These are phyloP conservation scores for Dromaius novaehollandiae DNA, from an alignment of 2,113 vertebrate genomes.

Conservation along the genomic window DNA sequence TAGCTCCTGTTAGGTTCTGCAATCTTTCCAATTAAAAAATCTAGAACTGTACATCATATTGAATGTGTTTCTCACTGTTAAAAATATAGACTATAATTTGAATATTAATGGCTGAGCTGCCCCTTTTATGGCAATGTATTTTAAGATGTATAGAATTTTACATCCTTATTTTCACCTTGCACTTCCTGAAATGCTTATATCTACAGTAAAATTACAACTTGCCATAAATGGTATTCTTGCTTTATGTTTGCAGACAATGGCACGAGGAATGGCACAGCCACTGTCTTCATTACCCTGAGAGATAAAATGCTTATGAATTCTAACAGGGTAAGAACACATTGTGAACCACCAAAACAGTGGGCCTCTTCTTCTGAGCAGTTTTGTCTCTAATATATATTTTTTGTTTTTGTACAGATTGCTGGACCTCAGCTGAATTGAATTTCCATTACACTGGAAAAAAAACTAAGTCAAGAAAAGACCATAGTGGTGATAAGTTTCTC, in stretches of 20 bases:
- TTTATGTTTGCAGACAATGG: not conserved
- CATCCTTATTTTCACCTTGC: not conserved
- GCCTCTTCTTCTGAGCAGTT: not conserved
- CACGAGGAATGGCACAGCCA: not conserved
- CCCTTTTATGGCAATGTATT: not conserved
- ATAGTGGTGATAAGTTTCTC: not conserved
- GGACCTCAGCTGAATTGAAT: not conserved
- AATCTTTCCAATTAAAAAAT: not conserved
- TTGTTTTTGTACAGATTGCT: not conserved
- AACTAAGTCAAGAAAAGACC: not conserved
- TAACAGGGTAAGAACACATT: not conserved
- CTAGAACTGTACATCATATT: not conserved
- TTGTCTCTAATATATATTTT: not conserved
- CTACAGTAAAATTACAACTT: not conserved
- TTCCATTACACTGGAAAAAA: not conserved
- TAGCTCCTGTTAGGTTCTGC: not conserved
- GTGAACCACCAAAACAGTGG: not conserved
- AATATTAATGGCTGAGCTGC: not conserved
- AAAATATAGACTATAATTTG: not conserved
- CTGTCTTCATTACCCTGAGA: not conserved
- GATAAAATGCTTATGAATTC: not conserved
- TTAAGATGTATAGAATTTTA: not conserved
- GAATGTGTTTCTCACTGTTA: not conserved
- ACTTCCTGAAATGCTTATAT: not conserved
- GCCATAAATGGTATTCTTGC: not conserved